These are phyloP conservation scores for Hipparchia semele DNA, from an alignment of 2,888 invertebrate genomes.

Conservation along the genomic window DNA sequence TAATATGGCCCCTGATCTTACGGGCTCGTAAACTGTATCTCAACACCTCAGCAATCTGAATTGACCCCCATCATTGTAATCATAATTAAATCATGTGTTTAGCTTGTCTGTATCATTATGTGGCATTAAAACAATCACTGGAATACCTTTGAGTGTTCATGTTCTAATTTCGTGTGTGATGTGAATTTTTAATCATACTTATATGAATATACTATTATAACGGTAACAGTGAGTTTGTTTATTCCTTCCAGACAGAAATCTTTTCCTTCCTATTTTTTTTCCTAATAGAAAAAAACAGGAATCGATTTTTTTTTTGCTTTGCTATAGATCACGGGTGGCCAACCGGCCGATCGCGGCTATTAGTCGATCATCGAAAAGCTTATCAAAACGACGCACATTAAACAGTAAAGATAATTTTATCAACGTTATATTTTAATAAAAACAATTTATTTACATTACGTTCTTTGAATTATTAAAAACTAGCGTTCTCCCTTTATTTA, in stretches of 20 bases:
- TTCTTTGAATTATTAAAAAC: no score
- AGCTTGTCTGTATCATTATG: slow-evolving; percentile 22
- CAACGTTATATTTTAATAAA: background rate
- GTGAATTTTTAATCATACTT: background rate
- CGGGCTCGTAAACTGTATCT: slow-evolving; percentile 20
- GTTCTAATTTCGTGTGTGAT: background rate
- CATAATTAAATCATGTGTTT: slow-evolving; percentile 23
- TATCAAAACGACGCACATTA: background rate
- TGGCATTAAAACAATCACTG: slow-evolving; percentile 21
- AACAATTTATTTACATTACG: background rate
- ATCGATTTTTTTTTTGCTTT: no score
- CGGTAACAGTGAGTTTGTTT: no score
- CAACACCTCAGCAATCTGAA: slow-evolving; percentile 34
- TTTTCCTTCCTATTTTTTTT: no score
- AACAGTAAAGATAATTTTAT: background rate
- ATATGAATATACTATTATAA: background rate
- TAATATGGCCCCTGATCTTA: slow-evolving; percentile 35
- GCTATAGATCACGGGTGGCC: no score
- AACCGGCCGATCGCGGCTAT: background rate
- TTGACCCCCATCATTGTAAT: slow-evolving; percentile 33
- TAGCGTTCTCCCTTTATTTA: no score
- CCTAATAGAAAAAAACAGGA: no score
- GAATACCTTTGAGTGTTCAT: background rate
- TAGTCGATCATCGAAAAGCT: no score
- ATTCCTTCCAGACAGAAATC: no score